Conservation (phyloP, 2,797 vertebrate species). For the Propithecus deckenii region DNA sequence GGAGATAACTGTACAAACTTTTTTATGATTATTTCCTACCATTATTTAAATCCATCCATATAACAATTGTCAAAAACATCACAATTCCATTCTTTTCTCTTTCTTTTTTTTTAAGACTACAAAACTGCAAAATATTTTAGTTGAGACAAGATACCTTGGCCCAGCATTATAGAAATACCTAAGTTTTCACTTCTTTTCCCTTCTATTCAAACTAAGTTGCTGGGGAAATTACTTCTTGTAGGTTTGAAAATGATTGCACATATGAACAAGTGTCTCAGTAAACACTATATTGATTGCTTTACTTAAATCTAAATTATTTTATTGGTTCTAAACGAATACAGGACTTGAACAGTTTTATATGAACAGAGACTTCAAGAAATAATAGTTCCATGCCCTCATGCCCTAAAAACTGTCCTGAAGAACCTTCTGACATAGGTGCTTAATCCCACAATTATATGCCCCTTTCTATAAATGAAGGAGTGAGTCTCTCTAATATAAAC, state of each 20-base stretch:
- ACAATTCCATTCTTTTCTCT: background rate
- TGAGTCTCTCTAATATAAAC: slow-evolving; percentile 26
- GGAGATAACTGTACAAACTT: background rate
- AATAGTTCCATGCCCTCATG: background rate
- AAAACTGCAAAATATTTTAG: background rate
- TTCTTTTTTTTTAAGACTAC: background rate
- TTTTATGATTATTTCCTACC: slow-evolving; percentile 5
- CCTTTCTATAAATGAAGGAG: slow-evolving; percentile 43
- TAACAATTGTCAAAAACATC: background rate
- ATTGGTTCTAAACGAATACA: background rate
- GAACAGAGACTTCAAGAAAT: background rate
- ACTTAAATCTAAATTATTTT: slow-evolving; percentile 36
- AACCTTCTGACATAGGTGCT: background rate
- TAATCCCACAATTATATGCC: background rate
- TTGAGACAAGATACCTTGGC: background rate
- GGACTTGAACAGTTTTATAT: background rate
- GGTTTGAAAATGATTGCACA: slow-evolving; percentile 27
- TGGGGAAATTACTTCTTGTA: background rate
- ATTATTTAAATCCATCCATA: background rate
- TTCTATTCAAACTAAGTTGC: slow-evolving; percentile 6
- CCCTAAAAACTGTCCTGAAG: background rate
- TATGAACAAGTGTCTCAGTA: background rate
- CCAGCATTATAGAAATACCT: background rate
- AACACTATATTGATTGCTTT: background rate
- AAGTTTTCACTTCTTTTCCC: background rate